A percentile compares a stretch with the other conserved stretches of the same genome.
phyloP scores from a whole-genome alignment of 2,797 vertebrate species.

The Avahi laniger region DNA sequence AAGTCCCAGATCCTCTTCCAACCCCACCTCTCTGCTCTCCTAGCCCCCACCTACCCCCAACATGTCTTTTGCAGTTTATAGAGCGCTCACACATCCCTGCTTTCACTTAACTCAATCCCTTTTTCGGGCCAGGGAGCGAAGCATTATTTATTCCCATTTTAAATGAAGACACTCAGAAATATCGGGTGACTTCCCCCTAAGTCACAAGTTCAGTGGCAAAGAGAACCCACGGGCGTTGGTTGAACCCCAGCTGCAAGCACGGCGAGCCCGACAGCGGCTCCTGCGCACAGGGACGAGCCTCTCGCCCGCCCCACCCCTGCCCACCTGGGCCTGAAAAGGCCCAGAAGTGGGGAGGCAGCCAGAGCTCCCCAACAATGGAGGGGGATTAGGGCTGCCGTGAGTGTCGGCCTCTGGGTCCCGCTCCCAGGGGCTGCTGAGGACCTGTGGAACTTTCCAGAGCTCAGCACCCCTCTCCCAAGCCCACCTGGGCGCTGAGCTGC shows the following conservation, averaged over 20 bases:
- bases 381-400: not conserved
- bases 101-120: not conserved
- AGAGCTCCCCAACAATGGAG: not conserved
- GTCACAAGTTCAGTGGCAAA: not conserved
- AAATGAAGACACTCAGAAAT: not conserved
- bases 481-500: not conserved
- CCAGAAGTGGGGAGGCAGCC: not conserved
- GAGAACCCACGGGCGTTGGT: accelerated
- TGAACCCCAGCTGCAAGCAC: not conserved
- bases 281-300: accelerated
- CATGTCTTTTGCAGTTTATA: not conserved
- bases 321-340: not conserved
- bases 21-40: not conserved
- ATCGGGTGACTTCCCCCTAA: not conserved
- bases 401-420: not conserved
- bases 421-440: not conserved
- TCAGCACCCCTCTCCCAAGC: not conserved
- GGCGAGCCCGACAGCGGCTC: not conserved
- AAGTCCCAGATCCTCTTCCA: not conserved
- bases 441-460: not conserved
- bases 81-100: not conserved
- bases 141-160: not conserved
- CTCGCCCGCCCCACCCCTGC: not conserved
- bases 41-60: accelerated
- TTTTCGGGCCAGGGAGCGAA: not conserved